phyloP scores from a whole-genome alignment of 2,113 vertebrate genomes.

The Pluvianellus socialis region DNA sequence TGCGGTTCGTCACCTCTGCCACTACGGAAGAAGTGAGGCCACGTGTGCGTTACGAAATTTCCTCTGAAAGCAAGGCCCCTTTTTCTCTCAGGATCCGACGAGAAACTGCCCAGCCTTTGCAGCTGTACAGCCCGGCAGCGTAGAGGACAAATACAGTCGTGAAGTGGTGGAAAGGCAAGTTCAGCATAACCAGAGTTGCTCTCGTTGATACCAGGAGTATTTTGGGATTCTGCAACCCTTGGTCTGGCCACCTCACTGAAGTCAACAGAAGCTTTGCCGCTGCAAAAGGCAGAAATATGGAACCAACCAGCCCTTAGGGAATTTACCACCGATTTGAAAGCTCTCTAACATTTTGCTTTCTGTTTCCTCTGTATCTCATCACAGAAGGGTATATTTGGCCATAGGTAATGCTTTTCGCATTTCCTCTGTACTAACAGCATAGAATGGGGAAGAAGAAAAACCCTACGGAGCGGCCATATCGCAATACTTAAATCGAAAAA shows the following conservation, averaged over 20 bases:
- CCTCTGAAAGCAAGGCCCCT: not conserved
- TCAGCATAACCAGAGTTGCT: not conserved
- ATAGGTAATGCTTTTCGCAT: not conserved
- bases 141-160: not conserved
- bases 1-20: not conserved
- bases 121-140: not conserved
- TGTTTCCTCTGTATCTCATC: not conserved
- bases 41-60: not conserved
- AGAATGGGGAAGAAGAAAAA: not conserved
- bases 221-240: not conserved
- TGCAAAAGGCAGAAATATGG: not conserved
- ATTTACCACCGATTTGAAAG: not conserved
- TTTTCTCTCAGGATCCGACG: not conserved
- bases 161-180: not conserved
- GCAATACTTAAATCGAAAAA: not conserved
- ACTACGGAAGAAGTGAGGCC: not conserved
- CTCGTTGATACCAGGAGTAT: not conserved
- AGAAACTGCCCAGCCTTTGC: not conserved
- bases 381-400: rapidly evolving
- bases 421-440: not conserved
- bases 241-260: not conserved
- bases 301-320: not conserved
- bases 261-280: not conserved
- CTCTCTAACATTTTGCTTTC: not conserved
- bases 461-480: not conserved